These are phyloP conservation scores for Orycteropus afer DNA, from an alignment of 2,113 vertebrate species.

Conservation along the genomic window DNA sequence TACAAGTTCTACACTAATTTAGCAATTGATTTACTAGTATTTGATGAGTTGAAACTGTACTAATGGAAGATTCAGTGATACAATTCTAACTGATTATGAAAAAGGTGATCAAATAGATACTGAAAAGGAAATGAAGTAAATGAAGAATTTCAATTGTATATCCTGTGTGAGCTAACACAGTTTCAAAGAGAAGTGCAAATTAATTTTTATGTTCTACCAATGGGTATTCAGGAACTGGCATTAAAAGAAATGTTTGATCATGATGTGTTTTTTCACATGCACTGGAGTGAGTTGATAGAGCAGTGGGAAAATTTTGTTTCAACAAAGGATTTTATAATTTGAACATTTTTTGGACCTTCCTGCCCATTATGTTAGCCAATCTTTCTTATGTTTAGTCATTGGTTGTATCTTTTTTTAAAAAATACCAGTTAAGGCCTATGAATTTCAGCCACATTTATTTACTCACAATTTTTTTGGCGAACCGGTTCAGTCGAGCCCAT, in stretches of 20 bases:
- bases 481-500: background rate
- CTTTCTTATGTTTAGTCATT: slow-evolving; percentile 13
- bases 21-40: slow-evolving; percentile 54
- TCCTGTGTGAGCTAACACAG: slow-evolving; percentile 40
- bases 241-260: slow-evolving; percentile 30
- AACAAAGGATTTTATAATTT: slow-evolving; percentile 47
- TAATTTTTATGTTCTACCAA: slow-evolving; percentile 51
- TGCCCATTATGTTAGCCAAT: background rate
- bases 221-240: slow-evolving; percentile 12
- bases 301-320: slow-evolving; percentile 63
- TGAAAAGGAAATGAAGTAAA: slow-evolving; percentile 53
- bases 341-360: slow-evolving; percentile 2
- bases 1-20: slow-evolving; percentile 34
- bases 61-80: slow-evolving; percentile 50
- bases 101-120: slow-evolving; percentile 18
- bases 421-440: background rate
- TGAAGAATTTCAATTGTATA: slow-evolving; percentile 49
- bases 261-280: slow-evolving; percentile 20
- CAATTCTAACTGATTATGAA: slow-evolving; percentile 59
- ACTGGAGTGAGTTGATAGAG: too few species aligned
- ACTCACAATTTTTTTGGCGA: slow-evolving; percentile 7
- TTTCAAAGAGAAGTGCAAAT: slow-evolving; percentile 68
- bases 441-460: background rate
- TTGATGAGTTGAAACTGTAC: slow-evolving; percentile 51
- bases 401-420: background rate